Percentiles rank a stretch among this genome's conserved stretches.
Conservation (phyloP, 2,113 vertebrate genomes). For the Oriolus oriolus region DNA sequence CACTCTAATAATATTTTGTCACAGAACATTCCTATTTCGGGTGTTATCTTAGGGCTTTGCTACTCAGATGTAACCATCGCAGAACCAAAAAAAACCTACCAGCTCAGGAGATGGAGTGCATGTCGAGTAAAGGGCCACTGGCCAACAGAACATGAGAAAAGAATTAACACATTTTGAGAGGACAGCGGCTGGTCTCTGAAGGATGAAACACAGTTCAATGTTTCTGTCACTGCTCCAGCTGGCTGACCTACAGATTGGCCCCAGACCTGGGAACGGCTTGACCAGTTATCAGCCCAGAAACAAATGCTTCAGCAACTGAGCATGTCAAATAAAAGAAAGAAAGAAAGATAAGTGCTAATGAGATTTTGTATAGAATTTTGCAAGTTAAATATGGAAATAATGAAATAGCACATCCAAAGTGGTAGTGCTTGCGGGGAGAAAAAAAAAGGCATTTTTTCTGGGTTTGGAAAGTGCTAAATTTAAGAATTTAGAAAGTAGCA, state of each 20-base stretch:
- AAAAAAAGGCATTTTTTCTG: background rate
- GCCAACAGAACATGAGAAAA: slow-evolving; percentile 17
- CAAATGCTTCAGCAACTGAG: background rate
- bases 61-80: background rate
- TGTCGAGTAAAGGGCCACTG: background rate
- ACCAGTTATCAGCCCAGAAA: slow-evolving; percentile 12
- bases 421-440: background rate
- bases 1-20: background rate
- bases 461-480: background rate
- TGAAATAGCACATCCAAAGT: background rate
- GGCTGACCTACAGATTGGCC: slow-evolving; percentile 16
- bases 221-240: slow-evolving; percentile 32
- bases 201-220: background rate
- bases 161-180: background rate
- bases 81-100: background rate
- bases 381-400: background rate
- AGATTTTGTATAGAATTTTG: background rate
- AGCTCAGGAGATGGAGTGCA: background rate
- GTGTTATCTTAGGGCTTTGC: background rate
- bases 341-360: background rate
- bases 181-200: background rate
- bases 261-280: background rate
- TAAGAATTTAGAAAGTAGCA: background rate
- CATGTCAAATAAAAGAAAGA: background rate
- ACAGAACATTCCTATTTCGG: background rate